Evolutionary conservation across 2,888 invertebrate genomes (phyloP).

Genomic region (Archips xylosteana): DNA sequence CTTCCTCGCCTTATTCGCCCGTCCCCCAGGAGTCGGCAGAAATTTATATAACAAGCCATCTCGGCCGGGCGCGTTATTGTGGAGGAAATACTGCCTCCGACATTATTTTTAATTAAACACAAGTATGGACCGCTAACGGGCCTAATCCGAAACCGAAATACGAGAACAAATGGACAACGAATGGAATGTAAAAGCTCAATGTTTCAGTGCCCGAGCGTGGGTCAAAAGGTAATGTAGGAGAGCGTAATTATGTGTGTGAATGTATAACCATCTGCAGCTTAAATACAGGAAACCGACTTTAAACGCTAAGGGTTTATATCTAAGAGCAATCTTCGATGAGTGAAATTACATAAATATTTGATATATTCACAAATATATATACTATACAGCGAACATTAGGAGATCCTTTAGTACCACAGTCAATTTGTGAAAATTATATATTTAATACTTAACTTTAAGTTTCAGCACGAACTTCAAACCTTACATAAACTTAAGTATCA

Average conservation of each 20-base stretch:
- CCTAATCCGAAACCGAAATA: slow-evolving; percentile 56
- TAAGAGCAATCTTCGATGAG: not conserved
- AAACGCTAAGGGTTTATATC: not conserved
- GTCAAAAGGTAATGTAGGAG: slow-evolving; percentile 2
- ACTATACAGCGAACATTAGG: no score
- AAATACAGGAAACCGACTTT: not conserved
- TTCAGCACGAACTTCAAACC: not conserved
- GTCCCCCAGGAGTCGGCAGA: slow-evolving; percentile 82
- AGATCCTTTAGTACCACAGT: no score
- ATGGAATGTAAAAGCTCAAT: slow-evolving; percentile 26
- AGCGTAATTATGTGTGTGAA: not conserved
- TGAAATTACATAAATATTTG: not conserved
- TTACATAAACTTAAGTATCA: not conserved
- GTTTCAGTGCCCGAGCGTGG: not conserved
- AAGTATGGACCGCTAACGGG: slow-evolving; percentile 69
- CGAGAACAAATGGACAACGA: slow-evolving; percentile 15
- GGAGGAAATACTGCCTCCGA: slow-evolving; percentile 78
- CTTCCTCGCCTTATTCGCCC: slow-evolving; percentile 80
- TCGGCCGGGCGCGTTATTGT: slow-evolving; percentile 82
- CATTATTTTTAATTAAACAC: slow-evolving; percentile 84
- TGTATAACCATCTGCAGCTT: not conserved
- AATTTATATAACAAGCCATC: slow-evolving; percentile 86
- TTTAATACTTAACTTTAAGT: not conserved
- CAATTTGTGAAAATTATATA: not conserved
- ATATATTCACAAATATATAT: no score